These are phyloP conservation scores for Haliaeetus leucogaster DNA, from an alignment of 2,113 vertebrate species.

Conservation along the genomic window DNA sequence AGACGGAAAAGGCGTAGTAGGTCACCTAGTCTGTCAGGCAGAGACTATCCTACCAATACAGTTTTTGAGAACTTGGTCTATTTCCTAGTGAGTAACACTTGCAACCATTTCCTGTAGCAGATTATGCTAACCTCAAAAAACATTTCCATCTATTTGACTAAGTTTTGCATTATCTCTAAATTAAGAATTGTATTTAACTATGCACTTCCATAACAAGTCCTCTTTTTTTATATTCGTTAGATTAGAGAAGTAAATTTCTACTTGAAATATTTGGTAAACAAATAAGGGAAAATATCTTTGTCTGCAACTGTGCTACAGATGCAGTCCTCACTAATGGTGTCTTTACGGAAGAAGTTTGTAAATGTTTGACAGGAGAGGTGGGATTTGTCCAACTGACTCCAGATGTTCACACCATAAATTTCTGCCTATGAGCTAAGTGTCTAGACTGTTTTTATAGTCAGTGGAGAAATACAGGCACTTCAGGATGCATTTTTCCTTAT, in stretches of 20 bases:
- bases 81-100: not conserved
- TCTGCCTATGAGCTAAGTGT: not conserved
- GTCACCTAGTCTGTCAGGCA: not conserved
- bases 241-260: not conserved
- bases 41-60: not conserved
- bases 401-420: constrained; percentile 16
- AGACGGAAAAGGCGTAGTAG: not conserved
- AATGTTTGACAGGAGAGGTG: not conserved
- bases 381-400: not conserved
- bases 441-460: constrained; percentile 14
- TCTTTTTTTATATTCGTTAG: not conserved
- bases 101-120: not conserved
- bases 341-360: not conserved
- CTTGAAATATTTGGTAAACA: not conserved
- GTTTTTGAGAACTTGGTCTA: not conserved
- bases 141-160: not conserved
- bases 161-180: not conserved
- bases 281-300: not conserved
- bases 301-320: not conserved
- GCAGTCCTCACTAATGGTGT: not conserved
- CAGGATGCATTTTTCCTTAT: not conserved
- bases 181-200: not conserved
- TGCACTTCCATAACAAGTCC: not conserved
- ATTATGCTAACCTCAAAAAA: not conserved
- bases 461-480: not conserved